Conservation (phyloP, 2,888 invertebrate species). For the Drosophila longiperda region DNA sequence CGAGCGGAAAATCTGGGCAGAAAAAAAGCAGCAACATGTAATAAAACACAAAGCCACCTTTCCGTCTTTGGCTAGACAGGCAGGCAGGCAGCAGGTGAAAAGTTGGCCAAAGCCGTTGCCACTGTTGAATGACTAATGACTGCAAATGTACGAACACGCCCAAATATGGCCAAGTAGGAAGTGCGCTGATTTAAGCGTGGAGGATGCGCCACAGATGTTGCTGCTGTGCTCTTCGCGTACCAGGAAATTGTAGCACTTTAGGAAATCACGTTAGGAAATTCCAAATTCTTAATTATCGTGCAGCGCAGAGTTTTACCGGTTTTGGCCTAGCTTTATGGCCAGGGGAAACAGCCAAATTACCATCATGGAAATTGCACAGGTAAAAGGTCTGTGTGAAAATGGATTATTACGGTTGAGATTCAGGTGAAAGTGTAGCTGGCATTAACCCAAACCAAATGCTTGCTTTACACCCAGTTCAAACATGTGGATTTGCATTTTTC, state of each 20-base stretch:
- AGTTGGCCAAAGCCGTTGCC: constrained; percentile 41
- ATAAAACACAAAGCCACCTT: constrained; percentile 18
- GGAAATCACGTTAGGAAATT: constrained; percentile 66
- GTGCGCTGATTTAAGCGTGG: constrained; percentile 36
- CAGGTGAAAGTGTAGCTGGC: not conserved
- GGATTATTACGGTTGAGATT: constrained; percentile 10
- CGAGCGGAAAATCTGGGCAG: constrained; percentile 56
- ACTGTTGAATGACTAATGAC: constrained; percentile 71
- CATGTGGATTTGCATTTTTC: not conserved
- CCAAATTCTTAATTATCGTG: constrained; percentile 65
- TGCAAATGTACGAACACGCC: constrained; percentile 41
- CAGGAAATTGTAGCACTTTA: constrained; percentile 68
- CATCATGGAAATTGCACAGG: constrained; percentile 43
- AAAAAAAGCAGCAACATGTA: constrained; percentile 11
- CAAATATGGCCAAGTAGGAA: constrained; percentile 64
- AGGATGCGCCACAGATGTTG: constrained; percentile 60
- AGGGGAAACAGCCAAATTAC: constrained; percentile 40
- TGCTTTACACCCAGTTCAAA: not conserved
- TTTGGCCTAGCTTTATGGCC: constrained; percentile 36
- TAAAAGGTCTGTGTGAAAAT: constrained; percentile 21
- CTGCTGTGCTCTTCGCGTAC: constrained; percentile 25
- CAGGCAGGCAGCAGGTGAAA: constrained; percentile 53
- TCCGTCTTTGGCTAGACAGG: constrained; percentile 6
- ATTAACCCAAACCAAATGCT: not conserved
- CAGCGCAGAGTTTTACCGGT: constrained; percentile 19